Percentiles rank a stretch among this genome's conserved stretches.
Evolutionary conservation across 2,888 invertebrate genomes (phyloP).

Genomic region (Choristoneura rosaceana): DNA sequence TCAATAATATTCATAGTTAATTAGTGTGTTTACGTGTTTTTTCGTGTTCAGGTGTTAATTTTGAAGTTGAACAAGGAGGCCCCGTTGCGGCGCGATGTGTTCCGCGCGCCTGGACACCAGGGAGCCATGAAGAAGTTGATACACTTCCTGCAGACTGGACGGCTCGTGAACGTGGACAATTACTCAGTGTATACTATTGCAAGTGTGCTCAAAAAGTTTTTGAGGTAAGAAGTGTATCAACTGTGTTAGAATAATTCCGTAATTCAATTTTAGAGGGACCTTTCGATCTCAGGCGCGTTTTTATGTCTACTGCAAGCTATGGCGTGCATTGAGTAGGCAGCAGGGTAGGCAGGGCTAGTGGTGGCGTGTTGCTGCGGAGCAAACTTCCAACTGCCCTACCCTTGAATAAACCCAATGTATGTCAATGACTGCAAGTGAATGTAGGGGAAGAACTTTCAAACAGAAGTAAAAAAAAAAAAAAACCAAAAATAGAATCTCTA

Average conservation of each 20-base stretch:
- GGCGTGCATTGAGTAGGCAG: too few relatives aligned
- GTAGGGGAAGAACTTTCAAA: too few relatives aligned
- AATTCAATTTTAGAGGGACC: too few relatives aligned
- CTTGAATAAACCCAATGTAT: too few relatives aligned
- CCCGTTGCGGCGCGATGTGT: constrained; percentile 96
- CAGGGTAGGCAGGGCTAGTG: too few relatives aligned
- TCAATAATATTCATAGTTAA: constrained; percentile 34
- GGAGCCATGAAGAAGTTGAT: constrained; percentile 97
- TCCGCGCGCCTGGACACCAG: constrained; percentile 97
- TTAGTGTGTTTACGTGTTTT: constrained; percentile 42
- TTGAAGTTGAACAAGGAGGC: constrained; percentile 98
- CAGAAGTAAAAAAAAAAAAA: too few relatives aligned
- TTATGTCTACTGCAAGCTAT: too few relatives aligned
- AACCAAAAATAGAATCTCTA: too few relatives aligned
- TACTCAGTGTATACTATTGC: constrained; percentile 99
- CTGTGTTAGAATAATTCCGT: not conserved
- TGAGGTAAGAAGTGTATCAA: constrained; percentile 76
- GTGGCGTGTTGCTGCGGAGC: too few relatives aligned
- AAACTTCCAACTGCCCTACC: too few relatives aligned
- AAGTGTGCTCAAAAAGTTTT: constrained; percentile 98
- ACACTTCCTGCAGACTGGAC: constrained; percentile 95
- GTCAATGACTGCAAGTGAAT: too few relatives aligned
- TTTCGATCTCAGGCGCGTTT: too few relatives aligned
- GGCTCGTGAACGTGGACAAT: constrained; percentile 96
- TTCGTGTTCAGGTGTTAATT: constrained; percentile 89